Conservation (phyloP, 2,797 vertebrate genomes). For the Notoglanidium macrostoma region DNA sequence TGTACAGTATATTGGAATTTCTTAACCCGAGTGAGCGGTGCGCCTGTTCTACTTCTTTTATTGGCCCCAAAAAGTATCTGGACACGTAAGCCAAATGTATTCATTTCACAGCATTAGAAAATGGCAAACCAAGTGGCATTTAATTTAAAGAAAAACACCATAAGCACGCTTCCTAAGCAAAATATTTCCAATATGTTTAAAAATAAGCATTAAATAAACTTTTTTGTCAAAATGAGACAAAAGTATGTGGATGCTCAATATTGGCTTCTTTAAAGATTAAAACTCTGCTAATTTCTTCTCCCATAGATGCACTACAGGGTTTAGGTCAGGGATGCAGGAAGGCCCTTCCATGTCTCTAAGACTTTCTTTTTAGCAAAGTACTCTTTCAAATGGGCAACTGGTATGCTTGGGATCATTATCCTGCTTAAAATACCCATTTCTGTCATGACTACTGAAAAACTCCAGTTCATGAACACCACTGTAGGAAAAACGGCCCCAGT, state of each 20-base stretch:
- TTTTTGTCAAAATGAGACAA: neutral
- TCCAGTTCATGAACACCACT: no score
- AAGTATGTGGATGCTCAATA: neutral
- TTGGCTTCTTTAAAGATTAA: neutral
- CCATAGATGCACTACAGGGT: neutral
- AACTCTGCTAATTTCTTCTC: neutral
- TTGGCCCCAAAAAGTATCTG: neutral
- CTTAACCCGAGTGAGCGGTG: neutral
- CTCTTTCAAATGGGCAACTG: neutral
- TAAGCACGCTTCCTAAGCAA: neutral
- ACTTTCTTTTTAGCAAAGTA: neutral
- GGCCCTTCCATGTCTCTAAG: neutral
- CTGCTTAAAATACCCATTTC: no score
- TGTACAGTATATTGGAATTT: neutral
- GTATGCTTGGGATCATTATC: neutral
- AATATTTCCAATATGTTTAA: neutral
- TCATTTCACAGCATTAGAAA: neutral
- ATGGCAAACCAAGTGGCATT: neutral
- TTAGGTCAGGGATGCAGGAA: neutral
- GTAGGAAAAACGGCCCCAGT: no score
- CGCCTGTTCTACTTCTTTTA: neutral
- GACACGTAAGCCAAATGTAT: neutral
- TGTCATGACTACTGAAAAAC: no score
- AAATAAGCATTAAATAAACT: neutral
- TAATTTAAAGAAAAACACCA: neutral